These are phyloP conservation scores for Dicrostonyx torquatus DNA, from an alignment of 2,797 vertebrate species.

Conservation along the genomic window DNA sequence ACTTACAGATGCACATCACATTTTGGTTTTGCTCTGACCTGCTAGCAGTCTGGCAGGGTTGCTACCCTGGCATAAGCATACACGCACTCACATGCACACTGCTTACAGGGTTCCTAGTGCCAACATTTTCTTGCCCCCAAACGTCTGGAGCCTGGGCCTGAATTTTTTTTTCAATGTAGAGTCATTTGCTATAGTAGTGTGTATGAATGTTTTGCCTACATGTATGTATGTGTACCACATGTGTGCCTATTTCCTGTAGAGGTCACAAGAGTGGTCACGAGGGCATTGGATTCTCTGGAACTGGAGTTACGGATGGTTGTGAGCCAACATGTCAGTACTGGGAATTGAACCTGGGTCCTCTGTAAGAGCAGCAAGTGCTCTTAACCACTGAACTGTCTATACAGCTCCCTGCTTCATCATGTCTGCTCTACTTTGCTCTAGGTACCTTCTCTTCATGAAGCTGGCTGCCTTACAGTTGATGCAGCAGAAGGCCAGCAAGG, in stretches of 20 bases:
- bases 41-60: neutral
- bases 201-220: neutral
- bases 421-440: conserved; percentile 63
- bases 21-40: neutral
- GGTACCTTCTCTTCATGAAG: conserved; percentile 99
- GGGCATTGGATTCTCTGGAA: neutral
- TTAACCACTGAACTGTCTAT: neutral
- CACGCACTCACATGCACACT: rapidly evolving
- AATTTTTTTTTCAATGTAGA: neutral
- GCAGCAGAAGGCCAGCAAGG: conserved; percentile 96
- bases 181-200: neutral
- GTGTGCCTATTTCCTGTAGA: neutral
- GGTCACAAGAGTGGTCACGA: neutral
- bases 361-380: neutral
- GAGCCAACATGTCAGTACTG: neutral
- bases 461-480: conserved; percentile 98
- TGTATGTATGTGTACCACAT: neutral
- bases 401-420: neutral
- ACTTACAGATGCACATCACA: neutral
- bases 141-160: neutral
- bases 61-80: neutral
- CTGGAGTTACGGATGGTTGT: neutral
- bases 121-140: too few relatives aligned
- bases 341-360: neutral
- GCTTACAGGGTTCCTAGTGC: neutral